Percentiles rank a stretch among this genome's conserved stretches.
These are phyloP conservation scores for Falco peregrinus DNA, from an alignment of 2,797 vertebrate species.

Conservation along the genomic window DNA sequence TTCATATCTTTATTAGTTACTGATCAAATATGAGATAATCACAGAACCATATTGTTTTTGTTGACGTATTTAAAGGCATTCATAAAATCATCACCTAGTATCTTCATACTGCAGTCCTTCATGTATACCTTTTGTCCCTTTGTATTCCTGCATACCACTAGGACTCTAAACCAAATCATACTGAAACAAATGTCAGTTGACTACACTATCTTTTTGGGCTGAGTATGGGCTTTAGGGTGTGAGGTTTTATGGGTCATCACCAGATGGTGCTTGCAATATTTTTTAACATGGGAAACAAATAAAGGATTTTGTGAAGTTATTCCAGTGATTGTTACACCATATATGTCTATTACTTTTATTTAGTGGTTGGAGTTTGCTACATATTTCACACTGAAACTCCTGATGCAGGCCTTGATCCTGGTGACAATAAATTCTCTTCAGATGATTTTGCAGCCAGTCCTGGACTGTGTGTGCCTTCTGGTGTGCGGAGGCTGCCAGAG, in stretches of 20 bases:
- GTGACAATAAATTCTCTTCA: background rate
- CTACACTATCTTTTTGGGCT: background rate
- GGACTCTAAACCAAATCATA: background rate
- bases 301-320: background rate
- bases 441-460: background rate
- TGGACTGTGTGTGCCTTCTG: background rate
- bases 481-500: background rate
- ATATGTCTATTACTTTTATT: background rate
- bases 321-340: background rate
- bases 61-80: background rate
- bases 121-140: background rate
- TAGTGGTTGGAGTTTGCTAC: background rate
- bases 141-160: background rate
- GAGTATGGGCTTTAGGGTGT: background rate
- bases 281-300: background rate
- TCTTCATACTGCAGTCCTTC: background rate
- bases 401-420: rapidly evolving
- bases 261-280: background rate
- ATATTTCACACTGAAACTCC: background rate
- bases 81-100: background rate
- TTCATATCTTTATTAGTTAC: background rate
- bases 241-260: background rate
- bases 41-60: background rate
- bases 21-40: background rate
- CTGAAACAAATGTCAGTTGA: background rate